phyloP scores from a whole-genome alignment of 1,140 invertebrate genomes.

The Eupristina koningsbergeri region DNA sequence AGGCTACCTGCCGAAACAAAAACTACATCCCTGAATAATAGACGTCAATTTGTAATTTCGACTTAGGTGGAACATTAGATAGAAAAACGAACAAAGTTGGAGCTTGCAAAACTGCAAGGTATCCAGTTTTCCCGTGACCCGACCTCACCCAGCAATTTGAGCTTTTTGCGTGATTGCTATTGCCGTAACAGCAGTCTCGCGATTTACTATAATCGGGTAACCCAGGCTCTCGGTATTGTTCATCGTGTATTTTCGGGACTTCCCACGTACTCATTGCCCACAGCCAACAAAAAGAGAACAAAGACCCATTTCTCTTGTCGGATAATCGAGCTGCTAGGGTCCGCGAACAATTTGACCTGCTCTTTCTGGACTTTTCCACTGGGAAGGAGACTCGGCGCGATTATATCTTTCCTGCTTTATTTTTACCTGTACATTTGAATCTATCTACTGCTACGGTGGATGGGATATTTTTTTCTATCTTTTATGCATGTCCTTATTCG shows the following conservation, averaged over 20 bases:
- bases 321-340: not conserved
- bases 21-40: not conserved
- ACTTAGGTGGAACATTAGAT: not conserved
- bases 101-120: not conserved
- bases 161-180: constrained; percentile 27
- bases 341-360: constrained; percentile 10
- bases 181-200: constrained; percentile 1
- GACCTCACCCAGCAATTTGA: not conserved
- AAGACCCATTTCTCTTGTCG: not conserved
- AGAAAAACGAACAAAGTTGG: not conserved
- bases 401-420: constrained; percentile 9
- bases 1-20: not conserved
- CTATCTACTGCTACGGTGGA: constrained; percentile 1
- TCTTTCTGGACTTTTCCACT: not conserved
- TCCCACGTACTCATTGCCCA: not conserved
- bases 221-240: constrained; percentile 24
- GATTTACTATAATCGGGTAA: constrained; percentile 46
- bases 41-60: not conserved
- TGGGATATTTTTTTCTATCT: not conserved
- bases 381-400: not conserved
- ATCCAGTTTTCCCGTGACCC: not conserved
- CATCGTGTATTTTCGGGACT: constrained; percentile 11
- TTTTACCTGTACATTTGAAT: constrained; percentile 14
- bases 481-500: not conserved
- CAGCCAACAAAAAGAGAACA: not conserved